Conservation (phyloP, 2,888 invertebrate species). For the Cotesia congregata region DNA sequence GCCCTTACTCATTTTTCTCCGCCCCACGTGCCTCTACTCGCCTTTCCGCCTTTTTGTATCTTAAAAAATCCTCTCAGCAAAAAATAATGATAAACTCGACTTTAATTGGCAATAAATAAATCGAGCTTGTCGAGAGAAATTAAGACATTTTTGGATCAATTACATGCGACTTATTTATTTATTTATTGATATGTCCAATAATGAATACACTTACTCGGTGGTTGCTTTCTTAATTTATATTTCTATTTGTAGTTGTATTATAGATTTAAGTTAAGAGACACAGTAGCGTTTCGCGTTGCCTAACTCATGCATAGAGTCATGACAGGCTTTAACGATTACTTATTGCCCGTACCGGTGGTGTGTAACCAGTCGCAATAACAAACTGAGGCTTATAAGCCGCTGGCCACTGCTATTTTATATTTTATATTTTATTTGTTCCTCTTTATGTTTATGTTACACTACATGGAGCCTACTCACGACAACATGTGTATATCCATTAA, state of each 20-base stretch:
- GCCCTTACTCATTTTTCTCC: constrained; percentile 13
- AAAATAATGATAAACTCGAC: background rate
- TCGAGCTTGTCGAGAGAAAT: background rate
- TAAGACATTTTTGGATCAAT: constrained; percentile 10
- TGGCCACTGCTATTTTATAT: constrained; percentile 53
- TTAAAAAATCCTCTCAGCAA: background rate
- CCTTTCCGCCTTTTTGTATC: background rate
- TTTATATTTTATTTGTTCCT: constrained; percentile 31
- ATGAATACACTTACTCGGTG: constrained; percentile 12
- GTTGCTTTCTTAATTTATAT: background rate
- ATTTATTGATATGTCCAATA: background rate
- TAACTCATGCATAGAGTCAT: constrained; percentile 65
- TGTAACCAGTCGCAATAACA: constrained; percentile 52
- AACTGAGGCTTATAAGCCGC: constrained; percentile 51
- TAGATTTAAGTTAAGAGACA: constrained; percentile 1
- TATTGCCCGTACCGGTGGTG: constrained; percentile 49
- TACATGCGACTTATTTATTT: background rate
- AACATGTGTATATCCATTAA: constrained; percentile 3
- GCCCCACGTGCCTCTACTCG: constrained; percentile 13
- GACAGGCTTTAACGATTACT: constrained; percentile 59
- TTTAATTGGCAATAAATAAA: background rate
- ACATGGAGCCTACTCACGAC: constrained; percentile 15
- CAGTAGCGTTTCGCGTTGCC: constrained; percentile 53
- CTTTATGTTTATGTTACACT: background rate
- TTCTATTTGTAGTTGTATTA: constrained; percentile 5